These are phyloP conservation scores for Myripristis jacobus DNA, from an alignment of 2,797 vertebrate species.

Conservation along the genomic window DNA sequence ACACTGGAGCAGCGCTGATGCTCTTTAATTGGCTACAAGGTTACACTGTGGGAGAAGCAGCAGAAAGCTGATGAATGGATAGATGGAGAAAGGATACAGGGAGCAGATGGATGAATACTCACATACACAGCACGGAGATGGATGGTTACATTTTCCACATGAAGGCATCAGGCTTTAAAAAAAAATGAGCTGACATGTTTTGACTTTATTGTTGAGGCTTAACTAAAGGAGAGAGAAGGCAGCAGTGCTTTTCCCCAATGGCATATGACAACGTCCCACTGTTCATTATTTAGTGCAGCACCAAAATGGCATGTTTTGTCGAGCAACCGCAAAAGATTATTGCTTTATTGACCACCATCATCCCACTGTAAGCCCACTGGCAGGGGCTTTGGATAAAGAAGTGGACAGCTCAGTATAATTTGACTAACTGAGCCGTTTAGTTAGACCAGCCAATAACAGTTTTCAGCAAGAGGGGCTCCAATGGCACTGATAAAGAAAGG, in stretches of 20 bases:
- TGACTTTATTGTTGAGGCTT: slow-evolving; percentile 40
- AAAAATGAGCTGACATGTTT: slow-evolving; percentile 35
- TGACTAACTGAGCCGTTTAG: slow-evolving; percentile 67
- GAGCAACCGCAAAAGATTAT: slow-evolving; percentile 60
- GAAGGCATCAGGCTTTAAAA: slow-evolving; percentile 28
- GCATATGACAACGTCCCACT: slow-evolving; percentile 23
- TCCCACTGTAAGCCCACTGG: slow-evolving; percentile 48
- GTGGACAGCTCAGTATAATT: slow-evolving; percentile 64
- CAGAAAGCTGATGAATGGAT: slow-evolving; percentile 54
- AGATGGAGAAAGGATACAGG: slow-evolving; percentile 30
- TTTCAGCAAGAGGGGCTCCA: slow-evolving; percentile 57
- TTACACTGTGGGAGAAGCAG: slow-evolving; percentile 39
- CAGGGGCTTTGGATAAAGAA: slow-evolving; percentile 51
- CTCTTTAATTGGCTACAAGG: slow-evolving; percentile 76
- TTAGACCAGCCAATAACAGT: slow-evolving; percentile 62
- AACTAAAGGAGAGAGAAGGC: slow-evolving; percentile 32
- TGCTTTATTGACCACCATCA: slow-evolving; percentile 68
- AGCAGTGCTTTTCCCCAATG: slow-evolving; percentile 20
- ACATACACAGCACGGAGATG: slow-evolving; percentile 9
- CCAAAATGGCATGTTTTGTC: slow-evolving; percentile 56
- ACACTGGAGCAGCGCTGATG: slow-evolving; percentile 47
- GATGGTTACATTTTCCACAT: slow-evolving; percentile 39
- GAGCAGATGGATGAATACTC: slow-evolving; percentile 46
- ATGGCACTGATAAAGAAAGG: slow-evolving; percentile 67
- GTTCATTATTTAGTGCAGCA: slow-evolving; percentile 49